Evolutionary conservation across 1,140 invertebrate species (phyloP).

Genomic region (Tetragonula clypearis): DNA sequence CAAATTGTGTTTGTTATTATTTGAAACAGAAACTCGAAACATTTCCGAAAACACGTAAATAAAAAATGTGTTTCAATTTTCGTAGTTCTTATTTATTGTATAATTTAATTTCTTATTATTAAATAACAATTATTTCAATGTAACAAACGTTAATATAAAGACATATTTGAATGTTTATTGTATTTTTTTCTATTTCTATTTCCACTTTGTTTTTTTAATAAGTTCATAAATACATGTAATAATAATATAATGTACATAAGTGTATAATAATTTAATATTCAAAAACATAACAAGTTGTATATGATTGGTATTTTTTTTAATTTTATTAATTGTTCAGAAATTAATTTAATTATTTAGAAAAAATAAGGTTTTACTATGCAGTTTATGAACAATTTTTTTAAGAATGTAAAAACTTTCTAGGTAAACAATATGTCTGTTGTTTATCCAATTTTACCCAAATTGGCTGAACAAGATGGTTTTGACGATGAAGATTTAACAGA

Average conservation of each 20-base stretch:
- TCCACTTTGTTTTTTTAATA: neutral
- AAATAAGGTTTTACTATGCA: neutral
- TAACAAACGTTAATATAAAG: neutral
- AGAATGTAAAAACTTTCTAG: constrained; percentile 17
- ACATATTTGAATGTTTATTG: neutral
- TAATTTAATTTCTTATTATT: neutral
- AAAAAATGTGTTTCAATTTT: neutral
- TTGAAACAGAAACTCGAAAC: neutral
- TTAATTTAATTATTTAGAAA: neutral
- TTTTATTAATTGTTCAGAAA: neutral
- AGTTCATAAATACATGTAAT: neutral
- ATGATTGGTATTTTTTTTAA: neutral
- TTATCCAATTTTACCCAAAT: constrained; percentile 70
- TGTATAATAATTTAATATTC: neutral
- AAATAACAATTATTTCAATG: neutral
- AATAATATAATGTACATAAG: too few species aligned
- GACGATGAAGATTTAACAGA: constrained; percentile 86
- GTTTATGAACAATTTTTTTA: neutral
- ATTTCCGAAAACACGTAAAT: neutral
- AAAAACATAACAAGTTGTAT: neutral
- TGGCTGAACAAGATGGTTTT: constrained; percentile 78
- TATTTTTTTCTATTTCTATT: neutral
- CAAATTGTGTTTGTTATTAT: neutral
- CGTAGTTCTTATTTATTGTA: neutral
- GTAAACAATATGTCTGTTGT: constrained; percentile 53